Evolutionary conservation across 2,888 invertebrate species (phyloP), one percentile per base, ranked within the genome.

Genomic region (Cantharis flavilabris): DNA sequence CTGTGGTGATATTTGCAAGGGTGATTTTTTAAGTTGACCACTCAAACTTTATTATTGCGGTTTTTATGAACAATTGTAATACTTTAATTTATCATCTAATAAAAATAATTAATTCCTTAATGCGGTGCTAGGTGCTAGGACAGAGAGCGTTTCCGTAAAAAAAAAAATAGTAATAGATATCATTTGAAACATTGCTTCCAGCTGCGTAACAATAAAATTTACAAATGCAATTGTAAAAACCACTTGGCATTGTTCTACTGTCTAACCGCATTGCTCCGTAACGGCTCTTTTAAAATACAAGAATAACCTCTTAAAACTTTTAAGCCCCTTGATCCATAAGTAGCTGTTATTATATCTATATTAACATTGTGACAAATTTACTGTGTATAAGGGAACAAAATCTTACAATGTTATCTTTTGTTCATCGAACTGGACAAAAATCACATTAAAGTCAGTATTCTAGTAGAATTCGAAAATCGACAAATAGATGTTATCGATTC

Each of bases 1-100:
- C 83, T 81, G 84, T 77, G 82, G 84, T 79, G 84, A 79, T 82
- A 82, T 81, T 79, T 81, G 82, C 81, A 80, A 77, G 83, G 84
- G 83, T 82, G 81, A 81, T 82, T 84, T 84, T 84, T 81, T 81
- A 76, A 78, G 81, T 83, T 85, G 85, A 85, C 85, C 86, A 86
- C 84, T 85, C 82, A 82, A 49, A 30, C 33, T 14, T 23, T 28
- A 33, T 70, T 49, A 49, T 70, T 74, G 77, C n/a, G 73, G 73
- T 71, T 71, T 20, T 70, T 76, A 16, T 23, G 65, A 67, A 67
- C 65, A 67, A 67, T 23, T 23, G 65, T 67, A 67, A 67, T 67
- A 23, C 7, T 67, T 67, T 67, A 16, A n/a, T 67, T 67, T 16
- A n/a, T 67, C 11, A 9, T 67, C 65, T n/a, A n/a, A 49, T 49